Base-by-base conservation (phyloP, 2,888 invertebrate species). In the Copidosoma aretas region DNA sequence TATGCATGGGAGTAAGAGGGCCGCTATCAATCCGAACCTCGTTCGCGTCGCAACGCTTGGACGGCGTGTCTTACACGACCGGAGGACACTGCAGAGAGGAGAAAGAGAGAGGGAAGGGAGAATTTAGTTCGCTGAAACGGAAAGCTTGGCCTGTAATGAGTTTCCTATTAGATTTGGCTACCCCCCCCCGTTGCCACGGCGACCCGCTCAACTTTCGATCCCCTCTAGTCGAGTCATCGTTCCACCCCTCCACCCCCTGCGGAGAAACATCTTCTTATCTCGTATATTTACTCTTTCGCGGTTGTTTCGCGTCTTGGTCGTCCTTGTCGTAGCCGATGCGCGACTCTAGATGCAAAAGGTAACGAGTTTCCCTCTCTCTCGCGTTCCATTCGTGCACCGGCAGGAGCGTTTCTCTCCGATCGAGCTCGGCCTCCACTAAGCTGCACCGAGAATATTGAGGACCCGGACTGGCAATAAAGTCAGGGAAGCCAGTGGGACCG, bases 101-200 rank as follows among this genome's bases (percentile, higher is more conserved):
- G 53, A 62, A 32, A 61, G 73, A 79, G 75, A 75, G 72, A 52
- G 56, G 10, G 19, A 32, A 17, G 5, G 52, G 75, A 78, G 77
- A 80, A 80, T 78, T 79, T 78, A 79, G 78, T 78, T 77, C 76
- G 75, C 73, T 73, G 77, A 64, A 79, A 79, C 77, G 80, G 78
- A 79, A 78, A 78, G 77, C 77, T 75, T 71, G 75, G 73, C 73
- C 76, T 76, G 78, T 81, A 81, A 82, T 82, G 82, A 82, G 80
- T 82, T 82, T 81, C 79, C 80, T 81, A 82, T 82, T 82, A 81
- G 81, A 81, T 81, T 81, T 81, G 75, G 78, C 79, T 75, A 77
- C 75, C 71, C 68, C 39, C 75, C 71, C 68, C 39, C 68, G 80
- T 78, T 76, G 77, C 80, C 76, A 75, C 64, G 76, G 76, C 77